phyloP scores from a whole-genome alignment of 2,797 vertebrate species.

The Neostethus bicornis region DNA sequence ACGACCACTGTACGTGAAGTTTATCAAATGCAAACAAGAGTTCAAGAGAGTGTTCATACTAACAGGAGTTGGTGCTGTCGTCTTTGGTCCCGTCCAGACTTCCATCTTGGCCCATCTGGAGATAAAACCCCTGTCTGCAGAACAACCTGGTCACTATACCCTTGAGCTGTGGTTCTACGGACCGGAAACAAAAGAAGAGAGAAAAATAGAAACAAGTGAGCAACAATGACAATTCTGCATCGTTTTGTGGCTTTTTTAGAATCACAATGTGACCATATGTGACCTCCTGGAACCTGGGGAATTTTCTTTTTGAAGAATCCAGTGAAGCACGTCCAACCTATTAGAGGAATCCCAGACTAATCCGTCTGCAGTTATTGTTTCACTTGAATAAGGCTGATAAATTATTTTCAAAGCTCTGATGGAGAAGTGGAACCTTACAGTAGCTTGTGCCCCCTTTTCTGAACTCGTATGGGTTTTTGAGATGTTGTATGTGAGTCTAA shows the following conservation, averaged over 20 bases:
- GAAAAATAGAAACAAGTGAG: constrained; percentile 1
- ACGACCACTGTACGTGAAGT: too few species aligned
- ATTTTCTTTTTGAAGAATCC: constrained; percentile 58
- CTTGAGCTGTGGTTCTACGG: constrained; percentile 98
- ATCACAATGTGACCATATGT: constrained; percentile 47
- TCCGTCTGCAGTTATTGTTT: constrained; percentile 63
- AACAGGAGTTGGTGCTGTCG: constrained; percentile 97
- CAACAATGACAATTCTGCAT: too few species aligned
- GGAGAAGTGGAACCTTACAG: constrained; percentile 16
- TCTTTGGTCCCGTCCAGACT: constrained; percentile 98
- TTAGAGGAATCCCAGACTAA: constrained; percentile 68
- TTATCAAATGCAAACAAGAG: neutral
- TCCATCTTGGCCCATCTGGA: constrained; percentile 99
- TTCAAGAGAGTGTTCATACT: constrained; percentile 32
- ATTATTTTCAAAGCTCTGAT: constrained; percentile 56
- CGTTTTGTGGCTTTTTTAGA: constrained; percentile 32
- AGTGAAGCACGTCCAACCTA: constrained; percentile 70
- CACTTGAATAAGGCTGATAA: constrained; percentile 63
- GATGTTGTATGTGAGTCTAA: too few species aligned
- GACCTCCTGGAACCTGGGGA: constrained; percentile 53
- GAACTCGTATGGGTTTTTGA: too few species aligned
- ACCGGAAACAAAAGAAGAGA: constrained; percentile 40
- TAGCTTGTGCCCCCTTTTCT: too few species aligned
- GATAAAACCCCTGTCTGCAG: constrained; percentile 99
- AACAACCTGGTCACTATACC: constrained; percentile 99